These are phyloP conservation scores for Psittacara wagleri DNA, from an alignment of 2,113 vertebrate species.

Conservation along the genomic window DNA sequence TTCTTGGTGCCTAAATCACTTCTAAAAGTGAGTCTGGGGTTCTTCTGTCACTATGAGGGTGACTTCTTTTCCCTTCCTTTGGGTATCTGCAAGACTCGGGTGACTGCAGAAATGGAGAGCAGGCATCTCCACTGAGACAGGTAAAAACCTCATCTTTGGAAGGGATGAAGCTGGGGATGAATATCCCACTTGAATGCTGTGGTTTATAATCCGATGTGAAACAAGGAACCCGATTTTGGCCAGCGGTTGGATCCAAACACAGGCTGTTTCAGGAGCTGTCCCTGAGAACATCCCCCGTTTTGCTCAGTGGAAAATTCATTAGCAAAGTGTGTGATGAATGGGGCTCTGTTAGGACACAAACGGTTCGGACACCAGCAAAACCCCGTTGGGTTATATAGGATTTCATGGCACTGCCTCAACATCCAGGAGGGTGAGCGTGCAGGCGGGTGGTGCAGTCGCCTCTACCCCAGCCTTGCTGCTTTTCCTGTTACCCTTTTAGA, in stretches of 20 bases:
- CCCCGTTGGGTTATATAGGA: background rate
- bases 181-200: background rate
- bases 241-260: background rate
- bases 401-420: background rate
- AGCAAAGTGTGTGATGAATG: background rate
- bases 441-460: background rate
- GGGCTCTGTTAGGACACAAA: background rate
- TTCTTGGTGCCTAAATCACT: background rate
- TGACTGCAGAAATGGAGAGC: background rate
- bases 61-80: background rate
- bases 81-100: rapidly evolving
- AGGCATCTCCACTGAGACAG: background rate
- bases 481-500: background rate
- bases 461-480: background rate
- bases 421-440: rapidly evolving
- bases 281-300: background rate
- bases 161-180: background rate
- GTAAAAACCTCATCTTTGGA: background rate
- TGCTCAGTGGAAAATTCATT: background rate
- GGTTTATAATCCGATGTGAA: background rate
- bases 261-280: background rate
- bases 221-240: background rate
- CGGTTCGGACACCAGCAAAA: background rate
- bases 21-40: background rate
- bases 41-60: background rate